Base-by-base conservation (phyloP, 2,888 invertebrate genomes). In the Cerastis leucographa region DNA sequence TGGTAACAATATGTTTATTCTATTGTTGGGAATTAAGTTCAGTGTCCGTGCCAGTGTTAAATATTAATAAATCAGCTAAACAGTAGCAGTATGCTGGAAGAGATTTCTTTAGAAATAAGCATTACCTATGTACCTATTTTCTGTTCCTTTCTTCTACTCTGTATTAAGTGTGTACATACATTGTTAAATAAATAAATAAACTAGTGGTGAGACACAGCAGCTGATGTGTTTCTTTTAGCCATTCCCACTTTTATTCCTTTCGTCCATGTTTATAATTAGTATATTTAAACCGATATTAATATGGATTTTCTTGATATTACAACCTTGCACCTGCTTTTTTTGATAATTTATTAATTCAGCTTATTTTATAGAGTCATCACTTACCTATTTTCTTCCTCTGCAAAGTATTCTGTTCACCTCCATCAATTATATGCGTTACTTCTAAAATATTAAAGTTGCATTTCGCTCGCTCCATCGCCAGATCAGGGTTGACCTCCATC, bases 341-440 rank as follows among this genome's bases (percentile, higher is more conserved):
- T 19, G 17, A 9, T 29, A n/a, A 44, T 51, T 19, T 56, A 66
- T 75, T 40, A n/a, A 46, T 40, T 61, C 12, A 61, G 4, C 14
- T 25, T 2, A 2, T 61, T 51, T 49, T 54, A 14, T 4, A 46
- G 12, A 14, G 4, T 12, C 14, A 46, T 14, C 9, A 29, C 93
- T 91, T 78, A 96, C 97, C 96, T 71, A 96, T 92, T 86, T 93
- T 91, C 78, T 92, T 97, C 87, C 98, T 97, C 85, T 97, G 97
- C 74, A 94, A 90, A 8, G 98, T 98, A 92, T 97, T 98, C 69
- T 98, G 96, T 79, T 96, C 93, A 2, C 98, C 98, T 0, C 99
- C 99, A 91, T 98, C 98, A 84, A 98, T 94, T 84, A 98, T 97
- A 88, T 97, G 93, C 0, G 98, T 98, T 83, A 99, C 95, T 95